phyloP scores from a whole-genome alignment of 2,888 invertebrate species.

The Argynnis bischoffii region DNA sequence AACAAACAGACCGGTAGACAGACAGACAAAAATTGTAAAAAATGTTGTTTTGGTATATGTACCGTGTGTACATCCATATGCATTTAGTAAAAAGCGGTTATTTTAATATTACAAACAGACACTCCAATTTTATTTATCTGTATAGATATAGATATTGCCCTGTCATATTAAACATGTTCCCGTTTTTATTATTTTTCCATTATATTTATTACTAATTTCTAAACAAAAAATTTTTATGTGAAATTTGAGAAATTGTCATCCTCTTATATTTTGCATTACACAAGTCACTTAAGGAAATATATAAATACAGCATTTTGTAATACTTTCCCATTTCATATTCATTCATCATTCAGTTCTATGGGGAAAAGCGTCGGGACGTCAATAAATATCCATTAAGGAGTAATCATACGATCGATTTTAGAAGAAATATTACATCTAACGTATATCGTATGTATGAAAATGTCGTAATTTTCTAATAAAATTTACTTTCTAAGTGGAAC shows the following conservation, averaged over 20 bases:
- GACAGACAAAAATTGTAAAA: no score
- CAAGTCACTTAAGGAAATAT: background rate
- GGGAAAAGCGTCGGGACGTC: constrained; percentile 17
- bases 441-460: background rate
- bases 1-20: no score
- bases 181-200: background rate
- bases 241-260: background rate
- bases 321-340: constrained; percentile 12
- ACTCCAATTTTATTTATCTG: no score
- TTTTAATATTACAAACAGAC: no score
- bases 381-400: constrained; percentile 25
- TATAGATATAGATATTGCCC: no score
- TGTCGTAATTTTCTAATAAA: background rate
- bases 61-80: no score
- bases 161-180: no score
- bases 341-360: constrained; percentile 14
- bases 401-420: constrained; percentile 19
- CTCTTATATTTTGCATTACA: background rate
- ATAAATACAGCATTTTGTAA: constrained; percentile 9
- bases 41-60: no score
- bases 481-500: no score
- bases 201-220: background rate
- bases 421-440: background rate
- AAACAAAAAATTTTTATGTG: background rate
- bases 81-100: no score